These are phyloP conservation scores for Electrona antarctica DNA, from an alignment of 2,113 vertebrate genomes.

Conservation along the genomic window DNA sequence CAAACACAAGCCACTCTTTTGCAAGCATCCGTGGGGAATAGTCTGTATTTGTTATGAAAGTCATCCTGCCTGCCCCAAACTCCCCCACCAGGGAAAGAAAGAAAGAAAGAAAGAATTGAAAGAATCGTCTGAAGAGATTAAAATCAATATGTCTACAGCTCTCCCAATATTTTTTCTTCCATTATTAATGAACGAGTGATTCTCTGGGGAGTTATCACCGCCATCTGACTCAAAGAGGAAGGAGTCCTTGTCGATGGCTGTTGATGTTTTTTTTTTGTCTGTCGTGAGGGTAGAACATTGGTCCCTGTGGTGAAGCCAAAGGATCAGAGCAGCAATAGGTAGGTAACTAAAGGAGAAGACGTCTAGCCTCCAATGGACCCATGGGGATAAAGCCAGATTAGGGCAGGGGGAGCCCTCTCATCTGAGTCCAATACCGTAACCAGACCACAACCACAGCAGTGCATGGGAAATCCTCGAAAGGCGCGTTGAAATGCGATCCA, in stretches of 20 bases:
- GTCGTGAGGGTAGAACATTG: neutral
- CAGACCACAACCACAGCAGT: constrained; percentile 58
- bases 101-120: constrained; percentile 16
- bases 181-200: constrained; percentile 66
- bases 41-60: constrained; percentile 43
- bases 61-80: constrained; percentile 15
- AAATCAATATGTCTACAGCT: constrained; percentile 66
- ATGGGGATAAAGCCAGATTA: constrained; percentile 47
- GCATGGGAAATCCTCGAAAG: constrained; percentile 50
- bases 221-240: constrained; percentile 45
- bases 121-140: constrained; percentile 60
- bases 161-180: constrained; percentile 49
- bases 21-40: constrained; percentile 24
- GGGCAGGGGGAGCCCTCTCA: constrained; percentile 35
- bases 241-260: constrained; percentile 28
- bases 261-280: neutral
- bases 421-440: constrained; percentile 36
- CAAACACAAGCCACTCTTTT: constrained; percentile 51
- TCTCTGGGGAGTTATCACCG: constrained; percentile 49
- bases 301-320: constrained; percentile 20
- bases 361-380: constrained; percentile 38
- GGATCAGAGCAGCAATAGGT: constrained; percentile 38
- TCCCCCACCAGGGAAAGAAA: constrained; percentile 19
- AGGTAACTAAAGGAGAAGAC: constrained; percentile 51
- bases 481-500: constrained; percentile 53